Conservation (phyloP, 2,888 invertebrate species). For the Dorcus parallelipipedus region DNA sequence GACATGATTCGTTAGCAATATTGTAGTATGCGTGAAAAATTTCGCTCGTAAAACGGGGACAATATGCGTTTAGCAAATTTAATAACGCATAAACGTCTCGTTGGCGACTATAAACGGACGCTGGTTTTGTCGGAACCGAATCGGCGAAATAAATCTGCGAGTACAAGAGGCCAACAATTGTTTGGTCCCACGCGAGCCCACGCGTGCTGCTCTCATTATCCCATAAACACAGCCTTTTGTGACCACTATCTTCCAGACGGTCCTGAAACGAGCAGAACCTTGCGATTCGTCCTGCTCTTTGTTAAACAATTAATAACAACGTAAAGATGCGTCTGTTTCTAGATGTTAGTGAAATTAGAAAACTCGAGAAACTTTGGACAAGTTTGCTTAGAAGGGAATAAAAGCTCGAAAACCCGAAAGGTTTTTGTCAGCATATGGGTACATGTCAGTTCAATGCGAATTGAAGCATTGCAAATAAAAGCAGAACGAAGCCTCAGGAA, state of each 20-base stretch:
- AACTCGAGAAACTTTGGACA: no score
- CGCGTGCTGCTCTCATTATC: constrained; percentile 31
- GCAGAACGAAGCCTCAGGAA: no score
- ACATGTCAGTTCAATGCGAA: no score
- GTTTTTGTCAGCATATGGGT: no score
- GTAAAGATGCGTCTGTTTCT: no score
- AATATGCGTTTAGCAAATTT: constrained; percentile 9
- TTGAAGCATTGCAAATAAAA: no score
- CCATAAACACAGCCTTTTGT: constrained; percentile 34
- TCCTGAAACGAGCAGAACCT: constrained; percentile 24
- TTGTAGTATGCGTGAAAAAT: no score
- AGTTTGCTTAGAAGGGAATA: no score
- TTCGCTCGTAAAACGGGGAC: constrained; percentile 1
- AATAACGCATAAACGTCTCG: constrained; percentile 10
- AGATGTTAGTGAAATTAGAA: no score
- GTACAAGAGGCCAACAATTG: constrained; percentile 24
- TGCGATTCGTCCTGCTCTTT: constrained; percentile 30
- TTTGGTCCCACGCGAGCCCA: constrained; percentile 29
- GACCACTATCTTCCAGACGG: constrained; percentile 25
- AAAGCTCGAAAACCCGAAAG: no score
- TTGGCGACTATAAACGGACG: neutral
- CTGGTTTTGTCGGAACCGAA: constrained; percentile 11
- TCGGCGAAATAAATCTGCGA: constrained; percentile 19
- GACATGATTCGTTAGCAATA: no score
- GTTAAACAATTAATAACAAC: no score